A percentile compares a stretch with the other conserved stretches of the same genome.
These are phyloP conservation scores for Lasioglossum morio DNA, from an alignment of 2,888 invertebrate genomes.

Conservation along the genomic window DNA sequence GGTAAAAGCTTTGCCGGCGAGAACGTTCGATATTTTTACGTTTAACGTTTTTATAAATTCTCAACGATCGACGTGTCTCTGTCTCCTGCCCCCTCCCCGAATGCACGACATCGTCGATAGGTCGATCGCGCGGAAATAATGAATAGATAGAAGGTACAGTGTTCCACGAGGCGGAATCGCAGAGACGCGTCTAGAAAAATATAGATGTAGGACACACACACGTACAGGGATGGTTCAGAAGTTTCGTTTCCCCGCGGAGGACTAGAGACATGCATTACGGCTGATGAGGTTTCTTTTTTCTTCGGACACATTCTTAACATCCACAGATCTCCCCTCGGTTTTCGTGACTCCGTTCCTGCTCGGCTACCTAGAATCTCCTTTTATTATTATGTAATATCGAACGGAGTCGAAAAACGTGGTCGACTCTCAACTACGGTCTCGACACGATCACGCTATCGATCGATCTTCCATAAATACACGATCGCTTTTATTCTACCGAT, in stretches of 20 bases:
- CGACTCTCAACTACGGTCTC: neutral
- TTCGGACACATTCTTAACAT: slow-evolving; percentile 7
- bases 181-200: slow-evolving; percentile 70
- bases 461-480: neutral
- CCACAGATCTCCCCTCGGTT: neutral
- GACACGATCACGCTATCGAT: slow-evolving; percentile 11
- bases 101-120: slow-evolving; percentile 49
- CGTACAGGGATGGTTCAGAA: slow-evolving; percentile 55
- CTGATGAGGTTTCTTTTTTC: neutral
- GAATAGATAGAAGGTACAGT: slow-evolving; percentile 58
- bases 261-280: slow-evolving; percentile 7
- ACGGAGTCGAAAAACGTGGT: neutral
- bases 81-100: slow-evolving; percentile 19
- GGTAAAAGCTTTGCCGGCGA: neutral
- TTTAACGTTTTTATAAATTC: neutral
- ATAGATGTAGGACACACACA: slow-evolving; percentile 64
- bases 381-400: neutral
- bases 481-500: neutral
- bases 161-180: slow-evolving; percentile 49
- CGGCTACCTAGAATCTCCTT: neutral
- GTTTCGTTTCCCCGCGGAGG: slow-evolving; percentile 35
- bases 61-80: neutral
- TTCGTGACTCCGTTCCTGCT: neutral
- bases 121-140: slow-evolving; percentile 59
- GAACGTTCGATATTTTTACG: neutral